Evolutionary conservation across 2,888 invertebrate genomes (phyloP).

Genomic region (Chalcosyrphus nemorum): DNA sequence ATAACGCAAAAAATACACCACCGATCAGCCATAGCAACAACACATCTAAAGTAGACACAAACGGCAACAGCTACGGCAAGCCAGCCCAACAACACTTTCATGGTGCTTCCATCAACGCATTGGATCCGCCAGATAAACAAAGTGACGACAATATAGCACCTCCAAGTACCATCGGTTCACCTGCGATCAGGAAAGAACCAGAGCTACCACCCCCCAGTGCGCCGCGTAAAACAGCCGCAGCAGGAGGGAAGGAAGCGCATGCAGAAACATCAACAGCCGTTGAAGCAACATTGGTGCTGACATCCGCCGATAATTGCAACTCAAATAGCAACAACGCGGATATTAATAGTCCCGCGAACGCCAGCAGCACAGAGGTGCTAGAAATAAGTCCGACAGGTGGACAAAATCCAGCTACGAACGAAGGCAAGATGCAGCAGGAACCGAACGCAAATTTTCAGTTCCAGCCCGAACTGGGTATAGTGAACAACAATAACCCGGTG

Average conservation of each 20-base stretch:
- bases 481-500: conserved; percentile 78
- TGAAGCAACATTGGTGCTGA: conserved; percentile 57
- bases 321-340: conserved; percentile 62
- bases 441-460: conserved; percentile 81
- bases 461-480: conserved; percentile 81
- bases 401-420: conserved; percentile 63
- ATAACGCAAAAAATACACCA: conserved; percentile 35
- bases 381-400: conserved; percentile 72
- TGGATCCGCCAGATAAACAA: conserved; percentile 74
- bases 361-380: conserved; percentile 73
- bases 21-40: conserved; percentile 51
- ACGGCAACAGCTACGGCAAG: conserved; percentile 59
- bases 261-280: conserved; percentile 56
- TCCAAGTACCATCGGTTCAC: conserved; percentile 21
- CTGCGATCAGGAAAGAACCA: conserved; percentile 59
- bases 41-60: conserved; percentile 55
- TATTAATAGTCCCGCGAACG: conserved; percentile 47
- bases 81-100: conserved; percentile 56
- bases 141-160: conserved; percentile 40
- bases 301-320: conserved; percentile 66
- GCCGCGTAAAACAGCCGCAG: conserved; percentile 25
- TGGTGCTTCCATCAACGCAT: conserved; percentile 74
- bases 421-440: conserved; percentile 80
- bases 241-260: conserved; percentile 15
- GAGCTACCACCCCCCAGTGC: conserved; percentile 28